A percentile compares a stretch with the other conserved stretches of the same genome.
Evolutionary conservation across 2,888 invertebrate species (phyloP).

Genomic region (Pycnomerus fuliginosus): DNA sequence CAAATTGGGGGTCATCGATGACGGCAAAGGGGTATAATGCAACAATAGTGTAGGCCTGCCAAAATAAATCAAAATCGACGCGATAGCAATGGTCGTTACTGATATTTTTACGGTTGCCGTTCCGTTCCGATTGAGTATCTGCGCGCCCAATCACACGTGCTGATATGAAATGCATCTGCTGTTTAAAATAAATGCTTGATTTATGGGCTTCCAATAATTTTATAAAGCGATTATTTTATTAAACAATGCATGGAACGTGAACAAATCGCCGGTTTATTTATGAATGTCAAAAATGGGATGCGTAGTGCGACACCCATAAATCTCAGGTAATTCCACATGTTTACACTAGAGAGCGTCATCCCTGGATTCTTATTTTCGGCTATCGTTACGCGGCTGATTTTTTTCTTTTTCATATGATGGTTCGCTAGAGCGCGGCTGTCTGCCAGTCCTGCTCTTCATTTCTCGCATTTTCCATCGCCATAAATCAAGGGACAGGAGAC

Average conservation of each 20-base stretch:
- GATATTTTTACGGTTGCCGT: constrained; percentile 49
- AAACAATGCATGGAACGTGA: constrained; percentile 40
- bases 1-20: too few species aligned
- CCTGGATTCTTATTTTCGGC: background rate
- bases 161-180: constrained; percentile 51
- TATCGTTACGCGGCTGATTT: constrained; percentile 30
- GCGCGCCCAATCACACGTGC: constrained; percentile 49
- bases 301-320: constrained; percentile 20
- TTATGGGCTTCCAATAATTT: constrained; percentile 50
- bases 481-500: constrained; percentile 58
- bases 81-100: constrained; percentile 45
- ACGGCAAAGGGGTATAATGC: constrained; percentile 35
- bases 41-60: constrained; percentile 45
- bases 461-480: constrained; percentile 57
- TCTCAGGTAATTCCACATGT: constrained; percentile 21
- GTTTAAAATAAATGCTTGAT: constrained; percentile 48
- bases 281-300: constrained; percentile 28
- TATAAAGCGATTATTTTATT: constrained; percentile 50
- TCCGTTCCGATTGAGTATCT: constrained; percentile 48
- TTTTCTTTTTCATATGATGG: constrained; percentile 34
- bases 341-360: too few species aligned
- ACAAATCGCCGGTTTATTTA: constrained; percentile 31
- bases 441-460: constrained; percentile 56
- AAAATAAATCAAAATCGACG: constrained; percentile 47
- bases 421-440: constrained; percentile 41